Conservation (phyloP, 35 echinoderm and acorn worm species). For the Chiridota heheva region DNA sequence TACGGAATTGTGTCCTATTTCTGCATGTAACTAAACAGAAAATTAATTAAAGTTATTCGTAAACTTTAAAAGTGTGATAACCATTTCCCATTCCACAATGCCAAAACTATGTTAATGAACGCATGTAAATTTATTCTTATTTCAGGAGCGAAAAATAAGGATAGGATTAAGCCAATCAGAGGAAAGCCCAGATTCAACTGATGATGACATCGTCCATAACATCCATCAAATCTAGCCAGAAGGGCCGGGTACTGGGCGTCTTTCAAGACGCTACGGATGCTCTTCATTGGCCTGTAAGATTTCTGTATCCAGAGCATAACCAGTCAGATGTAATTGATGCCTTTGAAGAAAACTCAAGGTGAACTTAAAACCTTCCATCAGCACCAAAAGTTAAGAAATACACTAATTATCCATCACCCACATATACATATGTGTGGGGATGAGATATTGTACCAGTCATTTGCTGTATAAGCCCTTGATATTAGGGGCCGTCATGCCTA, state of each 20-base stretch:
- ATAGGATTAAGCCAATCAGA: neutral
- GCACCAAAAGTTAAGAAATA: neutral
- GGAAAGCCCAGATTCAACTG: neutral
- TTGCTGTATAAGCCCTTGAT: too few species aligned
- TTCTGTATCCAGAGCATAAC: slow-evolving; percentile 86
- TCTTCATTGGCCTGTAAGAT: slow-evolving; percentile 88
- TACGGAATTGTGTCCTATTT: too few species aligned
- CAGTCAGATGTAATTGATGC: slow-evolving; percentile 78
- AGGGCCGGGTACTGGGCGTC: neutral
- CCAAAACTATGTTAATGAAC: too few species aligned
- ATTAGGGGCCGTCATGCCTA: too few species aligned
- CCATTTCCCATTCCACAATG: too few species aligned
- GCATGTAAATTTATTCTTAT: too few species aligned
- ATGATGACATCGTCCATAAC: slow-evolving; percentile 2
- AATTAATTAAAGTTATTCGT: neutral
- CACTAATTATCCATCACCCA: neutral
- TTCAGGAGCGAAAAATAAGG: neutral
- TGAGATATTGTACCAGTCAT: too few species aligned
- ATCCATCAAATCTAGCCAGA: slow-evolving; percentile 8
- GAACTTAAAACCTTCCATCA: too few species aligned
- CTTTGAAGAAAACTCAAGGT: slow-evolving; percentile 90
- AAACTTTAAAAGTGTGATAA: too few species aligned
- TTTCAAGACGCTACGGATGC: slow-evolving; percentile 49
- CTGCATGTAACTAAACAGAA: neutral
- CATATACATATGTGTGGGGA: too few species aligned